Conservation (phyloP, 2,113 vertebrate species). For the Bufo bufo region DNA sequence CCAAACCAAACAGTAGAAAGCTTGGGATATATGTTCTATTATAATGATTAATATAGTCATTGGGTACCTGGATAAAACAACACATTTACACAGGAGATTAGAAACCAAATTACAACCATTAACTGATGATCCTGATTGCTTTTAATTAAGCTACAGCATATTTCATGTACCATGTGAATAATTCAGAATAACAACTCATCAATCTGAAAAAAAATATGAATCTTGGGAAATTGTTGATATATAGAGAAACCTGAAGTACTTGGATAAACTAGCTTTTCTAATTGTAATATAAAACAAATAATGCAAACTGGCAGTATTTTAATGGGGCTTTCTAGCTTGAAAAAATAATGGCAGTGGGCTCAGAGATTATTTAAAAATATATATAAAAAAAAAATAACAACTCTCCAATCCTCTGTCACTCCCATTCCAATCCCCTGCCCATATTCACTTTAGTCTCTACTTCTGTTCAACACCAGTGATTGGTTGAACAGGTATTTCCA, state of each 20-base stretch:
- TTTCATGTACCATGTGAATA: slow-evolving; percentile 5
- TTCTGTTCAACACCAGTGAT: too few species aligned
- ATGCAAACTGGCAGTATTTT: too few species aligned
- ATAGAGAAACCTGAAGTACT: neutral
- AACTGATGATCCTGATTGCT: slow-evolving; percentile 37
- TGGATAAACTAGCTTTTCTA: neutral
- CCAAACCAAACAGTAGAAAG: slow-evolving; percentile 12
- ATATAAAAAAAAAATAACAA: too few species aligned
- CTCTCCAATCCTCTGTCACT: too few species aligned
- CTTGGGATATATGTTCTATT: slow-evolving; percentile 24
- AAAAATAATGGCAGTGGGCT: too few species aligned
- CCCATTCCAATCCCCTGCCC: too few species aligned
- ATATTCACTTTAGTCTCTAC: too few species aligned
- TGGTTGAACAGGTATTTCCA: too few species aligned
- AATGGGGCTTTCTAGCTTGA: too few species aligned
- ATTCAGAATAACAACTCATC: slow-evolving; percentile 27
- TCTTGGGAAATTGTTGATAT: neutral
- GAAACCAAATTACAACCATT: slow-evolving; percentile 29
- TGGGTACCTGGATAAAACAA: slow-evolving; percentile 36
- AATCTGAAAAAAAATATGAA: neutral
- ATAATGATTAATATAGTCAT: slow-evolving; percentile 39
- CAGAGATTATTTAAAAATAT: too few species aligned
- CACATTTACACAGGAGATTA: slow-evolving; percentile 32
- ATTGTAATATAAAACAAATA: neutral
- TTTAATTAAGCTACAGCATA: slow-evolving; percentile 30